These are phyloP conservation scores for Eulemur albifrons DNA, from an alignment of 2,797 vertebrate genomes.

Conservation along the genomic window DNA sequence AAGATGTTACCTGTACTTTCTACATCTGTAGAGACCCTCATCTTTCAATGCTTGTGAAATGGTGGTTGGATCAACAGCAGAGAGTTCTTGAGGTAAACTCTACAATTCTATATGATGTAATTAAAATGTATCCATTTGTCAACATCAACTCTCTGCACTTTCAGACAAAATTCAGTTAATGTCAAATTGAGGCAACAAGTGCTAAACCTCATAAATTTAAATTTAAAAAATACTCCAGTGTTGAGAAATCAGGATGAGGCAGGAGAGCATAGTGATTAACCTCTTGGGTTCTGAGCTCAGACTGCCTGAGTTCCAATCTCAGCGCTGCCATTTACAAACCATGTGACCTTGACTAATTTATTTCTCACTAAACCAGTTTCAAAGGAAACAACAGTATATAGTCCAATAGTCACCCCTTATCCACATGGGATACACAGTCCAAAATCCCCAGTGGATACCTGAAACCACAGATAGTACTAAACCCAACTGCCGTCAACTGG, in stretches of 20 bases:
- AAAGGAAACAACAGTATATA: background rate
- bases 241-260: background rate
- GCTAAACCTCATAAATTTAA: background rate
- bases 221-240: background rate
- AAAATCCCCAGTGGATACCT: background rate
- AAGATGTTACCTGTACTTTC: slow-evolving; percentile 91
- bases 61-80: slow-evolving; percentile 89
- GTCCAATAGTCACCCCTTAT: background rate
- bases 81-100: slow-evolving; percentile 90
- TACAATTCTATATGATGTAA: slow-evolving; percentile 85
- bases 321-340: background rate
- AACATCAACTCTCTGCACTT: background rate
- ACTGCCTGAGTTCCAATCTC: background rate
- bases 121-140: background rate
- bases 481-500: background rate
- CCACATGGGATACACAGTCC: background rate
- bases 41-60: slow-evolving; percentile 76
- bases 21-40: slow-evolving; percentile 91
- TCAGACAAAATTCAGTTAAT: background rate
- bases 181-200: background rate
- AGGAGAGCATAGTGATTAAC: background rate
- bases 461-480: background rate
- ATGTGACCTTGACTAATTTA: background rate
- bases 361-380: background rate
- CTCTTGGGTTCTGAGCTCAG: background rate